Conservation (phyloP, 2,888 invertebrate genomes). For the Nymphalis urticae region DNA sequence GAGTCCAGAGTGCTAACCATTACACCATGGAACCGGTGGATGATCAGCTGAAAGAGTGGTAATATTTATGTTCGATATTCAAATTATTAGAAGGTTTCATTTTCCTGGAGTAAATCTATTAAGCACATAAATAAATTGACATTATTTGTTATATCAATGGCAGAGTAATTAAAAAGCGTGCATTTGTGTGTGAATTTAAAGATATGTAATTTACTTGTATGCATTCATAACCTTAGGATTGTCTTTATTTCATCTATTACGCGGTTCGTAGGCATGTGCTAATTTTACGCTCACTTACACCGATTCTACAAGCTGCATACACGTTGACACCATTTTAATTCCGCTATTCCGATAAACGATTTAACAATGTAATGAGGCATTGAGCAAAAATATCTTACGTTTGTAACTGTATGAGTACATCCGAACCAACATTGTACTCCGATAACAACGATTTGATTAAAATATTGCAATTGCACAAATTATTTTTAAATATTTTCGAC, state of each 20-base stretch:
- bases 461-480: no score
- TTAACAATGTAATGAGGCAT: conserved; percentile 1
- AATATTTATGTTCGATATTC: neutral
- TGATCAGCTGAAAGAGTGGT: neutral
- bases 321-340: conserved; percentile 17
- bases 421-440: neutral
- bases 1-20: conserved; percentile 83
- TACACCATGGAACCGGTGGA: conserved; percentile 79
- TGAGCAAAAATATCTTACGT: neutral
- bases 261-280: conserved; percentile 17
- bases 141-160: no score
- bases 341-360: conserved; percentile 7
- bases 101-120: neutral
- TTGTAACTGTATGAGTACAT: neutral
- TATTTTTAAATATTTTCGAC: no score
- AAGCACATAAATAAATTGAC: no score
- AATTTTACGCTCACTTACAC: conserved; percentile 29
- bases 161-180: no score
- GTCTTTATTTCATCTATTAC: conserved; percentile 15
- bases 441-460: no score
- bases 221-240: neutral
- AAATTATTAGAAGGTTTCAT: neutral
- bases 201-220: neutral
- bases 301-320: conserved; percentile 17
- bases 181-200: neutral